Base-by-base conservation (phyloP, 2,113 vertebrate genomes). In the Carassius gibelio region DNA sequence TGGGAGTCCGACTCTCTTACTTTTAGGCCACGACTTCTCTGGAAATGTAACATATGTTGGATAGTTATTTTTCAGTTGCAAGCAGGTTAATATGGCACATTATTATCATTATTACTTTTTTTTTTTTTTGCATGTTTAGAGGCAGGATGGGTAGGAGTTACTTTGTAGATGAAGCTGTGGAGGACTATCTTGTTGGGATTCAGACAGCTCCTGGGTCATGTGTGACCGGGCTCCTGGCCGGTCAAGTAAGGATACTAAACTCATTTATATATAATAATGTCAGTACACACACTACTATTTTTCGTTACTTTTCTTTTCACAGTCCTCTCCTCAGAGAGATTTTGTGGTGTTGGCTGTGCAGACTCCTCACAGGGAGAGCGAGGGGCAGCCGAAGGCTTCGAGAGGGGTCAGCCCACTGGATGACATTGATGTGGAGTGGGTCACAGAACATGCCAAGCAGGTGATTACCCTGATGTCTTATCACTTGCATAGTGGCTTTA, bases 321-420 rank as follows among this genome's bases (percentile, higher is more conserved):
- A 99, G 98, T 95, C 94, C 45, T 96, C 96, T 17, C 52, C 78
- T 0, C 97, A 96, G 88, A 96, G 95, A 89, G 97, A 99, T 91
- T 98, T 95, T 38, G 90, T 98, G 14, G 87, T 98, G 57, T 90
- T 95, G 90, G 97, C 97, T 61, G 91, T 94, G 59, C 91, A 92
- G 62, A 98, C 97, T 0, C 97, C 98, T 79, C 93, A 62, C 68
- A 93, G 10, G 96, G 90, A 87, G 94, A 96, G n/a, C 85, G 93
- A 89, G 92, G 93, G 15, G 1, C 42, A 14, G 55, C 3, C 81
- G 0, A 62, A 52, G 76, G 1, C 71, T 48, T 15, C 11, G 8
- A 79, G 5, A 57, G 21, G 74, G 21, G 85, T 64, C 23, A 89
- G 86, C 45, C 76, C 85, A 9, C 15, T 88, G 45, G 93, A 93